Conservation (phyloP, 1,140 invertebrate genomes). For the Nasonia vitripennis region DNA sequence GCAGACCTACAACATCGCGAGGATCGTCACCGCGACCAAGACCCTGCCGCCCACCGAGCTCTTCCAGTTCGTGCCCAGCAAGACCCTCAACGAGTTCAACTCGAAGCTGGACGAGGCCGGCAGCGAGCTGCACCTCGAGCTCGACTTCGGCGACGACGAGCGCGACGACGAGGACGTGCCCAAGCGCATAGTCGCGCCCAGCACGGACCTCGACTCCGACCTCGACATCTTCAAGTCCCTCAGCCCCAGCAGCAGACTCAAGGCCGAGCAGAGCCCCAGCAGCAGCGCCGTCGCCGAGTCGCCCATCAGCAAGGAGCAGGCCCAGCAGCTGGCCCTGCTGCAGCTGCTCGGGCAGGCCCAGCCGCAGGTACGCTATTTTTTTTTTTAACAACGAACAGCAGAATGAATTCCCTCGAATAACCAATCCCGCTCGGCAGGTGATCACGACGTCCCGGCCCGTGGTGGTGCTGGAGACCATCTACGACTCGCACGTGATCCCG, state of each 20-base stretch:
- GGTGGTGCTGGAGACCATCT: conserved; percentile 84
- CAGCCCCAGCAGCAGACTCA: not conserved
- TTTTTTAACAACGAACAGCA: no score
- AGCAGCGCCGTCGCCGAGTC: conserved; percentile 66
- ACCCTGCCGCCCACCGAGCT: conserved; percentile 90
- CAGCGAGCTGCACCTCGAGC: conserved; percentile 87
- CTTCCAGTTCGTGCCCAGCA: conserved; percentile 90
- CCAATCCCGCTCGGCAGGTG: conserved; percentile 71
- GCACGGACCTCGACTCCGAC: conserved; percentile 80
- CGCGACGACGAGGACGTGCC: conserved; percentile 81
- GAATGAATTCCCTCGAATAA: no score
- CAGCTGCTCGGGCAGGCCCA: conserved; percentile 83
- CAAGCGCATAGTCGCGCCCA: conserved; percentile 76
- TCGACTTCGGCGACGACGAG: conserved; percentile 89
- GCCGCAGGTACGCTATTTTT: conserved; percentile 75
- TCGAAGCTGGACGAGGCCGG: conserved; percentile 90
- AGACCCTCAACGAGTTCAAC: conserved; percentile 92
- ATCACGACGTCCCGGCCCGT: conserved; percentile 86
- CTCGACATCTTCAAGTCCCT: conserved; percentile 79
- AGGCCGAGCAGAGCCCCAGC: conserved; percentile 49
- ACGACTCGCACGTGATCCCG: conserved; percentile 88
- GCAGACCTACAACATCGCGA: conserved; percentile 91
- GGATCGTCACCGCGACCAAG: conserved; percentile 90
- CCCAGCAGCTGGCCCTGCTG: conserved; percentile 84
- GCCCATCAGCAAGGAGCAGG: conserved; percentile 81